Conservation (phyloP, 2,888 invertebrate species). For the Drosophila neutralis region DNA sequence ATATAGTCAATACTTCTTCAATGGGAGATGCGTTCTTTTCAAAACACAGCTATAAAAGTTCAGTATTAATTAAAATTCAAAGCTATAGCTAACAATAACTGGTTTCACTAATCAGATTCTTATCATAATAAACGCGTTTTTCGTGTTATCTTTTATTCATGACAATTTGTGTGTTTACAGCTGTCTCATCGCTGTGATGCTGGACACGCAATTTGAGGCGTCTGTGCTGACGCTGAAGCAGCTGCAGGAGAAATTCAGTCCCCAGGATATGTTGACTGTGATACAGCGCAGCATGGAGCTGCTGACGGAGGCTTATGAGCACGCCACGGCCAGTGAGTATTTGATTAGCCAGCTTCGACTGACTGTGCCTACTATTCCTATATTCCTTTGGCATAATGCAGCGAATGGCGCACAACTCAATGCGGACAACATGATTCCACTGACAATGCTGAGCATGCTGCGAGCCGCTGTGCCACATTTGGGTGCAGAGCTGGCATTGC, state of each 20-base stretch:
- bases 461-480: constrained; percentile 84
- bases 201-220: constrained; percentile 75
- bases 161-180: constrained; percentile 45
- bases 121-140: background rate
- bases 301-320: constrained; percentile 82
- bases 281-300: constrained; percentile 83
- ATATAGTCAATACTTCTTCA: background rate
- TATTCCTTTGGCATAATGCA: constrained; percentile 24
- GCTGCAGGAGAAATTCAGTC: constrained; percentile 84
- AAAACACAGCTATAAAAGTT: background rate
- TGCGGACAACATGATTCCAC: constrained; percentile 84
- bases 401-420: constrained; percentile 79
- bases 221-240: constrained; percentile 82
- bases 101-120: constrained; percentile 10
- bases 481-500: constrained; percentile 84
- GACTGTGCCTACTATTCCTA: background rate
- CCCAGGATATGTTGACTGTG: constrained; percentile 84
- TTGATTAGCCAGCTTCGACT: background rate
- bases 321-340: constrained; percentile 74
- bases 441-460: constrained; percentile 83
- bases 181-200: constrained; percentile 74
- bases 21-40: background rate
- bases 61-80: background rate
- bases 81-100: constrained; percentile 15
- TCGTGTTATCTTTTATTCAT: background rate